Evolutionary conservation across 1,140 invertebrate genomes (phyloP).

Genomic region (Daktulosphaira vitifoliae): DNA sequence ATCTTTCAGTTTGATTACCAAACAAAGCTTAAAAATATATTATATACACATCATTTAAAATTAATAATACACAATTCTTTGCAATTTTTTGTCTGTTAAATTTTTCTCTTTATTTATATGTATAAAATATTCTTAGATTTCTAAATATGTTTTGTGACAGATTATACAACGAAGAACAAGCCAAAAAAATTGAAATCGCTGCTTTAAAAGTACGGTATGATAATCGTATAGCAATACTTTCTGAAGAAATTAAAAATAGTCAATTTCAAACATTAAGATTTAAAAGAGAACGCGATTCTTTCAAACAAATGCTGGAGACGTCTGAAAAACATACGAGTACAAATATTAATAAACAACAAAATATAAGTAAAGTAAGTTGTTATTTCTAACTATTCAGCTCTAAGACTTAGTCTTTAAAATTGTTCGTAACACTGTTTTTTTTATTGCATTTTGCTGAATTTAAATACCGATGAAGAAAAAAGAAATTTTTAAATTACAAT

Average conservation of each 20-base stretch:
- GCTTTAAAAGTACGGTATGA: constrained; percentile 83
- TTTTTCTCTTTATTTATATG: not conserved
- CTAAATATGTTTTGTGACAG: constrained; percentile 42
- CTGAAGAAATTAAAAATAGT: constrained; percentile 74
- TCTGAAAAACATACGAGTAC: constrained; percentile 53
- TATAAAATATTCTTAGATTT: not conserved
- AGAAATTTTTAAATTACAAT: too few relatives aligned
- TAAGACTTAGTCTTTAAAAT: too few relatives aligned
- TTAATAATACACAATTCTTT: too few relatives aligned
- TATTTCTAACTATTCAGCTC: too few relatives aligned
- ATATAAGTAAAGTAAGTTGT: not conserved
- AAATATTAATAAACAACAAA: constrained; percentile 3
- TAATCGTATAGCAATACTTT: constrained; percentile 70
- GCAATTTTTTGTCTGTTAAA: too few relatives aligned
- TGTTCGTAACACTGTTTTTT: too few relatives aligned
- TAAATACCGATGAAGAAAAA: too few relatives aligned
- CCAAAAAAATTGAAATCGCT: constrained; percentile 71
- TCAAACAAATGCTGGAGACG: constrained; percentile 83
- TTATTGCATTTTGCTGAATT: too few relatives aligned
- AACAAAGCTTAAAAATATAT: too few relatives aligned
- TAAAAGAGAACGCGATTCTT: constrained; percentile 79
- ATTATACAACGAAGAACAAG: constrained; percentile 65
- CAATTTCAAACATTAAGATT: constrained; percentile 70
- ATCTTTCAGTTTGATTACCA: too few relatives aligned
- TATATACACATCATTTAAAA: too few relatives aligned